phyloP scores from a whole-genome alignment of 2,888 invertebrate species.

The Chrysotoxum bicinctum region DNA sequence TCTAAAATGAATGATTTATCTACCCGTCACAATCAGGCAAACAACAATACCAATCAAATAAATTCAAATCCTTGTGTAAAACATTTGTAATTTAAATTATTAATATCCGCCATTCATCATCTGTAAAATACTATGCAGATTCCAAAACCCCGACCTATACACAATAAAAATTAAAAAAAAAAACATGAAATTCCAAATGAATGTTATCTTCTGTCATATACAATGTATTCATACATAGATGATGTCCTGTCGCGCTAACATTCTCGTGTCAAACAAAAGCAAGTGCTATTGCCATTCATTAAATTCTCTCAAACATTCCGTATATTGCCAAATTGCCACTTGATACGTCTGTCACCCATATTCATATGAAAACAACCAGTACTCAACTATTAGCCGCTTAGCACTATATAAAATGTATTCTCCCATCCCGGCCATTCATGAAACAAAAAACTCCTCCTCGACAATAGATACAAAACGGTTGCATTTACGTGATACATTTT shows the following conservation, averaged over 20 bases:
- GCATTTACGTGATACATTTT: conserved; percentile 51
- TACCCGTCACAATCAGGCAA: conserved; percentile 2
- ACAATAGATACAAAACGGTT: conserved; percentile 41
- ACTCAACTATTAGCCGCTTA: conserved; percentile 31
- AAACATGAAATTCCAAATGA: not conserved
- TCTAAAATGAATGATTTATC: conserved; percentile 1
- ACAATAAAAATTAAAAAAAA: not conserved
- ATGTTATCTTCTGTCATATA: not conserved
- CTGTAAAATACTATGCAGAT: not conserved
- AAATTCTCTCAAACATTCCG: conserved; percentile 47
- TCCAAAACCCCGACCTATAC: not conserved
- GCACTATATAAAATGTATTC: conserved; percentile 29
- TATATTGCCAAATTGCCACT: conserved; percentile 62
- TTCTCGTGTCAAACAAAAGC: conserved; percentile 37
- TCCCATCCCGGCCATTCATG: not conserved
- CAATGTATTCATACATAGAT: not conserved
- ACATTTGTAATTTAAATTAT: conserved; percentile 13
- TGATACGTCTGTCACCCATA: conserved; percentile 48
- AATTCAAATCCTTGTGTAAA: conserved; percentile 11
- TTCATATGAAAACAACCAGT: conserved; percentile 21
- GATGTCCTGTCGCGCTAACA: conserved; percentile 25
- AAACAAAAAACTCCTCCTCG: not conserved
- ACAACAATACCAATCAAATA: conserved; percentile 6
- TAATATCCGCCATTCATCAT: conserved; percentile 20
- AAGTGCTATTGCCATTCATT: conserved; percentile 19